Evolutionary conservation across 2,113 vertebrate genomes (phyloP).

Genomic region (Phalacrocorax brasilianus): DNA sequence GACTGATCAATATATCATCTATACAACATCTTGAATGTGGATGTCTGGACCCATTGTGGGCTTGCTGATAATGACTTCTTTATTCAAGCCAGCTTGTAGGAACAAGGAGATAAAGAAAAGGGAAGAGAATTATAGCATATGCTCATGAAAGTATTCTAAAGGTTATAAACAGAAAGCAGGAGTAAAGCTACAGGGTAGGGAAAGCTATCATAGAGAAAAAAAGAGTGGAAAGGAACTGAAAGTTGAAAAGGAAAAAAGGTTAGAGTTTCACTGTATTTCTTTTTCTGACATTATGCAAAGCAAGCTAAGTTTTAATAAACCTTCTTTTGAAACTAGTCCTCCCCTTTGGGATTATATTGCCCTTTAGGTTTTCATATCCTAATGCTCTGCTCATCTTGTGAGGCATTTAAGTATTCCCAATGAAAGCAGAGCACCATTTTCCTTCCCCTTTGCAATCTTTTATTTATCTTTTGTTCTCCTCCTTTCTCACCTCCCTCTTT

Average conservation of each 20-base stretch:
- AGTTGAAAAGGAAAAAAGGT: slow-evolving; percentile 35
- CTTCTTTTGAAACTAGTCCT: slow-evolving; percentile 45
- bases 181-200: slow-evolving; percentile 49
- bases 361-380: slow-evolving; percentile 48
- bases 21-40: slow-evolving; percentile 91
- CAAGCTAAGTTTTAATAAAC: slow-evolving; percentile 47
- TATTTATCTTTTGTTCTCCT: slow-evolving; percentile 31
- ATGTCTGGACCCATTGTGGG: slow-evolving; percentile 90
- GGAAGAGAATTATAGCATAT: slow-evolving; percentile 85
- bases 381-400: slow-evolving; percentile 23
- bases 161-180: slow-evolving; percentile 80
- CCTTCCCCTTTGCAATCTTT: not conserved
- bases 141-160: slow-evolving; percentile 82
- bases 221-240: slow-evolving; percentile 53
- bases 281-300: slow-evolving; percentile 37
- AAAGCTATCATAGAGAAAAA: slow-evolving; percentile 50
- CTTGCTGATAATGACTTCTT: slow-evolving; percentile 90
- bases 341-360: slow-evolving; percentile 33
- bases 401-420: slow-evolving; percentile 28
- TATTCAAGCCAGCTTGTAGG: slow-evolving; percentile 93
- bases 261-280: slow-evolving; percentile 1
- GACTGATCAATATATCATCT: slow-evolving; percentile 96
- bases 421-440: not conserved
- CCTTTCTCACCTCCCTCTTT: not conserved
- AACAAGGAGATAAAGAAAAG: slow-evolving; percentile 93